Percentiles rank a stretch among this genome's conserved stretches.
These are phyloP conservation scores for Chelon auratus DNA, from an alignment of 2,797 vertebrate genomes.

Conservation along the genomic window DNA sequence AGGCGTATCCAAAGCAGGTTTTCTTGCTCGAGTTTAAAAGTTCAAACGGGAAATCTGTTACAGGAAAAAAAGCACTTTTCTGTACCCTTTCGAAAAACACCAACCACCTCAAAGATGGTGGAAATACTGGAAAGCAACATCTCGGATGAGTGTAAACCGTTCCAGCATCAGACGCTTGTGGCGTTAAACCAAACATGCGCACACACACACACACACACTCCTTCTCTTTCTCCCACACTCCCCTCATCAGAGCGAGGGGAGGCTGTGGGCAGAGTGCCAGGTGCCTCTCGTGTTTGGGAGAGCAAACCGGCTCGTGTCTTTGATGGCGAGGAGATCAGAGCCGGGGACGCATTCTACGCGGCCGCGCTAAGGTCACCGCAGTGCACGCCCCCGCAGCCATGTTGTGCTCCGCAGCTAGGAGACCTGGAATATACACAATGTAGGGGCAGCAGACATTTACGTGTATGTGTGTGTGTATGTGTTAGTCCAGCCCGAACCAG, in stretches of 20 bases:
- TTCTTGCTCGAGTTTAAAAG: slow-evolving; percentile 36
- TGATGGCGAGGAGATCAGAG: slow-evolving; percentile 81
- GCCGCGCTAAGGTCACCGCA: slow-evolving; percentile 74
- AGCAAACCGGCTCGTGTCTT: slow-evolving; percentile 77
- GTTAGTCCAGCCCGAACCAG: slow-evolving; percentile 12
- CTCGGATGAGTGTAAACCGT: slow-evolving; percentile 51
- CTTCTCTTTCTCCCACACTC: slow-evolving; percentile 38
- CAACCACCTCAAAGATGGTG: slow-evolving; percentile 49
- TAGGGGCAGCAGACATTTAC: slow-evolving; percentile 38
- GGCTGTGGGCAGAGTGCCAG: slow-evolving; percentile 65
- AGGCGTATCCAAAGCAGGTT: not conserved
- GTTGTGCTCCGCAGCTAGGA: slow-evolving; percentile 83
- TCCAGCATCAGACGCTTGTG: slow-evolving; percentile 50
- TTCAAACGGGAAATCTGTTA: slow-evolving; percentile 18
- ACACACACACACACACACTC: slow-evolving; percentile 11
- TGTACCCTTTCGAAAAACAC: slow-evolving; percentile 31
- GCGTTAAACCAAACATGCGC: slow-evolving; percentile 42
- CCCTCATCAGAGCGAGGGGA: slow-evolving; percentile 53
- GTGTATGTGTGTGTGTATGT: slow-evolving; percentile 28
- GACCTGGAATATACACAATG: slow-evolving; percentile 64
- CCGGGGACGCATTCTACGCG: slow-evolving; percentile 73
- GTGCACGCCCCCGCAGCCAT: slow-evolving; percentile 70
- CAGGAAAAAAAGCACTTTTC: slow-evolving; percentile 29
- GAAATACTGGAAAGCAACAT: slow-evolving; percentile 49
- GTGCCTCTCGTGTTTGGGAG: slow-evolving; percentile 78